A percentile compares a stretch with the other conserved stretches of the same genome.
Evolutionary conservation across 2,797 vertebrate genomes (phyloP).

Genomic region (Myotis pilosus): DNA sequence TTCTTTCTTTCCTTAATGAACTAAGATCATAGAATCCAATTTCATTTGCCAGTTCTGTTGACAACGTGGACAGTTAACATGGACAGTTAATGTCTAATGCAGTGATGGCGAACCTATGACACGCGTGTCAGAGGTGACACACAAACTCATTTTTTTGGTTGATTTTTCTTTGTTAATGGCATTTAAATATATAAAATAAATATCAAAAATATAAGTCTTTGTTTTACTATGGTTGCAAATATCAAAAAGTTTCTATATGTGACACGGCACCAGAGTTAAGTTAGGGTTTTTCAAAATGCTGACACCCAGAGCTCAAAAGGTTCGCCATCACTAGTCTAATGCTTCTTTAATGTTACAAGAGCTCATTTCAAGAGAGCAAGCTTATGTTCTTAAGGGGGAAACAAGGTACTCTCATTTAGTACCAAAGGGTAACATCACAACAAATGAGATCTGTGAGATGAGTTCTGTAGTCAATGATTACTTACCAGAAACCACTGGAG

Average conservation of each 20-base stretch:
- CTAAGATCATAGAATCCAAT: not conserved
- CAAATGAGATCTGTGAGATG: not conserved
- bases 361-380: not conserved
- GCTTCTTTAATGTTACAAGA: not conserved
- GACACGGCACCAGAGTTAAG: too few species aligned
- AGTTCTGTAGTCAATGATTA: not conserved
- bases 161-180: too few species aligned
- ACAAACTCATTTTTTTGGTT: too few species aligned
- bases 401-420: not conserved
- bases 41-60: not conserved
- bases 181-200: too few species aligned
- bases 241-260: too few species aligned
- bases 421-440: not conserved
- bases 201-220: too few species aligned
- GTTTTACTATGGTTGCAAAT: too few species aligned
- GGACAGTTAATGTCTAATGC: not conserved
- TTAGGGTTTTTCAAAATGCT: too few species aligned
- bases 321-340: not conserved
- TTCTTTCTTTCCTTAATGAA: slow-evolving; percentile 21
- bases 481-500: not conserved
- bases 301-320: too few species aligned
- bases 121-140: too few species aligned
- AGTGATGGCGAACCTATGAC: too few species aligned
- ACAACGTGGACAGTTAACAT: not conserved
- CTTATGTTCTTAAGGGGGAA: not conserved